Percentiles rank a stretch among this genome's conserved stretches.
Evolutionary conservation across 2,797 vertebrate genomes (phyloP).

Genomic region (Tenualosa ilisha): DNA sequence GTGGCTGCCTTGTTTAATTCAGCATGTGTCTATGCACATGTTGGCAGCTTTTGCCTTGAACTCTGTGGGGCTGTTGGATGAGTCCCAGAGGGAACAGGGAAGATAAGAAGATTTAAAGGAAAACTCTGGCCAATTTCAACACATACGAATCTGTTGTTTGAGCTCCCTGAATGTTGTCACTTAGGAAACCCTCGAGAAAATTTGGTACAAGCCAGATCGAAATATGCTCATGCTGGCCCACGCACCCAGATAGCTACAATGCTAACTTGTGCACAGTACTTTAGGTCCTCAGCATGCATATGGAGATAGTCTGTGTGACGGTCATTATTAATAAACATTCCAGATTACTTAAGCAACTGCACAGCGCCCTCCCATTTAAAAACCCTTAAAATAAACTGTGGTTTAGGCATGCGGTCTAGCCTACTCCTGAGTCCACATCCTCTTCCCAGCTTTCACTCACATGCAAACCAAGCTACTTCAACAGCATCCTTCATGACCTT

Average conservation of each 20-base stretch:
- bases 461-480: neutral
- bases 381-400: neutral
- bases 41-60: conserved; percentile 52
- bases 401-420: neutral
- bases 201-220: too few relatives aligned
- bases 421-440: neutral
- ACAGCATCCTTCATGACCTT: neutral
- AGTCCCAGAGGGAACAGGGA: neutral
- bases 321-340: neutral
- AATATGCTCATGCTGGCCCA: too few relatives aligned
- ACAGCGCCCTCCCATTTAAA: neutral
- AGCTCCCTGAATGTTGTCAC: too few relatives aligned
- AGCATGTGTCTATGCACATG: conserved; percentile 37
- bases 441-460: neutral
- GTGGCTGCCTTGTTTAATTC: conserved; percentile 47
- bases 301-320: neutral
- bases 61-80: neutral
- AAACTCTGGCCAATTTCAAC: too few relatives aligned
- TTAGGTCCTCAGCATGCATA: neutral
- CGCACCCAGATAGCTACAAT: too few relatives aligned
- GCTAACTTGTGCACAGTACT: neutral
- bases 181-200: too few relatives aligned
- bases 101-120: neutral
- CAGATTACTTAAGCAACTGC: neutral
- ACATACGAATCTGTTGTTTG: too few relatives aligned